phyloP scores from a whole-genome alignment of 2,113 vertebrate genomes.

The Acrocephalus kingi region DNA sequence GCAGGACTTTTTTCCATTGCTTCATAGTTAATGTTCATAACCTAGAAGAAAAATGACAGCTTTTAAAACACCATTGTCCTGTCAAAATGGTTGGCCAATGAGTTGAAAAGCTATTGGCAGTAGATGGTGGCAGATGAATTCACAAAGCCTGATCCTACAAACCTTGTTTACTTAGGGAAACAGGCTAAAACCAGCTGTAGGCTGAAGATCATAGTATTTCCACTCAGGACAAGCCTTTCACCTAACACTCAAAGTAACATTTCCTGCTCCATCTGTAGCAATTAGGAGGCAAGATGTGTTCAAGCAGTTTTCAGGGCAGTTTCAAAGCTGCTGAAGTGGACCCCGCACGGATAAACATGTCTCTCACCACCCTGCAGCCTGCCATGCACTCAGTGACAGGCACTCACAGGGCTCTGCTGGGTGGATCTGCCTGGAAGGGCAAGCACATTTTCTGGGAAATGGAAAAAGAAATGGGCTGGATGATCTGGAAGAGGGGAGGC shows the following conservation, averaged over 20 bases:
- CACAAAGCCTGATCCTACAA: background rate
- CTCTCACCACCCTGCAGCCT: background rate
- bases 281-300: background rate
- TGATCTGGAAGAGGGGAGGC: background rate
- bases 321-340: background rate
- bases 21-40: background rate
- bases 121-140: background rate
- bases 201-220: background rate
- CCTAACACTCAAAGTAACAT: background rate
- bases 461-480: background rate
- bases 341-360: accelerated
- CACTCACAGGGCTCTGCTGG: background rate
- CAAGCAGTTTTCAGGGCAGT: background rate
- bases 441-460: background rate
- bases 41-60: background rate
- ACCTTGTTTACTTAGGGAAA: background rate
- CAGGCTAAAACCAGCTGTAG: background rate
- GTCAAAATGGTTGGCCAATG: background rate
- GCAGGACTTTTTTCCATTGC: background rate
- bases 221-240: background rate
- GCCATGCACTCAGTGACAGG: background rate
- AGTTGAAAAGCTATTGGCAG: background rate
- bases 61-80: background rate
- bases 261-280: background rate
- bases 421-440: background rate